Conservation (phyloP, 2,113 vertebrate species). For the Limanda limanda region DNA sequence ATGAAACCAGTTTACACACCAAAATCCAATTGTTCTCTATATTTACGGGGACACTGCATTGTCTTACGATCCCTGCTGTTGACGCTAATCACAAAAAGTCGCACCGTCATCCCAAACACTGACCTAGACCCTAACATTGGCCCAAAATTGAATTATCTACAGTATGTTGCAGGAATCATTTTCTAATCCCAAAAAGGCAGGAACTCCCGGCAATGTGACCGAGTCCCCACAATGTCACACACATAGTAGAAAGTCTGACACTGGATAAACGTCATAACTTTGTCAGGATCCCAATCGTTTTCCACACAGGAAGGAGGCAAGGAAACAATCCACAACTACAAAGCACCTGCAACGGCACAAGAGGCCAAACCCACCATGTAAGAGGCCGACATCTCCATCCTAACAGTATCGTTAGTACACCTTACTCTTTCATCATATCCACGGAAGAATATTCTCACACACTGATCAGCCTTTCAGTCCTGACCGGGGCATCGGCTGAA, state of each 20-base stretch:
- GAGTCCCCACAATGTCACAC: background rate
- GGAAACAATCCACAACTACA: background rate
- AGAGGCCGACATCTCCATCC: background rate
- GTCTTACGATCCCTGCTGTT: background rate
- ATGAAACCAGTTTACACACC: constrained; percentile 1
- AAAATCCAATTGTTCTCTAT: background rate
- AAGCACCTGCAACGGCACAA: background rate
- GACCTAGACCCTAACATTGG: no score
- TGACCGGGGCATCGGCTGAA: constrained; percentile 37
- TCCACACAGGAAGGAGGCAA: background rate
- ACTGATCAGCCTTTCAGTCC: constrained; percentile 19
- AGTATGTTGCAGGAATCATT: background rate
- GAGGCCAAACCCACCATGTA: background rate
- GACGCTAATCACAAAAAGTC: background rate
- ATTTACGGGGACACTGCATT: background rate
- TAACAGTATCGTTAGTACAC: constrained; percentile 2
- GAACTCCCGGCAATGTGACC: no score
- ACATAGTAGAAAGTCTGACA: background rate
- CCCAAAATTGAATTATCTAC: no score
- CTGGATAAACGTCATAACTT: background rate
- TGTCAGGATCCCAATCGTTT: background rate
- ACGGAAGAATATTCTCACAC: constrained; percentile 1
- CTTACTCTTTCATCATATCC: constrained; percentile 25
- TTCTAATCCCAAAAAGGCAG: background rate
- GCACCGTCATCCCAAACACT: no score